These are phyloP conservation scores for Antheraea yamamai DNA, from an alignment of 2,888 invertebrate genomes.

Conservation along the genomic window DNA sequence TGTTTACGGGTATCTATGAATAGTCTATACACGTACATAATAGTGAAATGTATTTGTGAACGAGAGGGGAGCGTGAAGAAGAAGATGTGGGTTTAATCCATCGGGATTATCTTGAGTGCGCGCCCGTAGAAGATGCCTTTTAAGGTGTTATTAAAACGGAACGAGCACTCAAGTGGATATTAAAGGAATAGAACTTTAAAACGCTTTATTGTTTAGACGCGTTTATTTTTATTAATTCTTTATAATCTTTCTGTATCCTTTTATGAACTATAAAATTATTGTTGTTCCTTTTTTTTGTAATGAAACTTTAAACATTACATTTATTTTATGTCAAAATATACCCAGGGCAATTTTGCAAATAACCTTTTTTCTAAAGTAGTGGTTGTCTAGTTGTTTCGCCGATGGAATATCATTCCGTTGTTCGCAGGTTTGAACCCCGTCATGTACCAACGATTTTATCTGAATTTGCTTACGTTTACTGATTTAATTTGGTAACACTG, in stretches of 20 bases:
- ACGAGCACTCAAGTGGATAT: constrained; percentile 9
- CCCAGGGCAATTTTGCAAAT: too few species aligned
- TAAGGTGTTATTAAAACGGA: constrained; percentile 12
- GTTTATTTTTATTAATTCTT: background rate
- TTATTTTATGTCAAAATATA: too few species aligned
- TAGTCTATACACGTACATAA: background rate
- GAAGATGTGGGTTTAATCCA: background rate
- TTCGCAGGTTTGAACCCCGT: too few species aligned
- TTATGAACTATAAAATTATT: background rate
- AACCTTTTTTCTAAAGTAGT: too few species aligned
- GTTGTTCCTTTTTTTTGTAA: background rate
- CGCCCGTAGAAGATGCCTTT: constrained; percentile 1
- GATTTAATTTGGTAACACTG: too few species aligned
- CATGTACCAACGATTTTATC: too few species aligned
- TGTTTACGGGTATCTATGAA: too few species aligned
- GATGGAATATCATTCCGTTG: too few species aligned
- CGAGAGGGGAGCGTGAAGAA: background rate
- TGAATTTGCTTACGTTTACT: too few species aligned
- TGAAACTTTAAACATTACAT: too few species aligned
- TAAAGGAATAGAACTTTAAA: background rate
- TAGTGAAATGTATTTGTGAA: background rate
- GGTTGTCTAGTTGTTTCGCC: too few species aligned
- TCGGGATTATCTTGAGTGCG: constrained; percentile 1
- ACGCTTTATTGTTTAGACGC: background rate
- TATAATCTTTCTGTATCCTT: background rate